Base-by-base conservation (phyloP, 2,888 invertebrate species). In the Chrysomela aeneicollis region DNA sequence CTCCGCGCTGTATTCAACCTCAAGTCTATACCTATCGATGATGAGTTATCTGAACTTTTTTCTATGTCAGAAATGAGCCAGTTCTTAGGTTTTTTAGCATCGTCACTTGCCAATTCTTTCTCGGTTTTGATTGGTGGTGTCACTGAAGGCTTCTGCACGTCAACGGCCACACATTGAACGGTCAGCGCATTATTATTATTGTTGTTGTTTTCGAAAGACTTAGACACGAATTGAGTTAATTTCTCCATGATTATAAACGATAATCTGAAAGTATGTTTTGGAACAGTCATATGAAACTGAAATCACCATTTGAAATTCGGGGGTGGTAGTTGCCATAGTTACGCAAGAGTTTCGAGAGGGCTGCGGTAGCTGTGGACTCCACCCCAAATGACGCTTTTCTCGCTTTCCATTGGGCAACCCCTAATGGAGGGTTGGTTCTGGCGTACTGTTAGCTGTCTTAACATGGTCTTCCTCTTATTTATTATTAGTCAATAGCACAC, bases 211-310 rank as follows among this genome's bases (percentile, higher is more conserved):
- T 91, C 91, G 83, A 94, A 91, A 68, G 93, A 93, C 85, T 93
- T 93, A 78, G 92, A 92, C 80, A 94, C 94, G 86, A 94, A 94
- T 86, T 93, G 92, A 79, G 94, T 92, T 83, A 94, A 88, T 86
- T 94, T 92, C 86, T 94, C 94, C 94, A 94, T 94, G 74, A 76
- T 75, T 75, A 77, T 74, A 73, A 73, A 67, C 67, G 74, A 74
- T 76, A 74, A 75, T 76, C 74, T 75, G 81, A 83, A 57, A 73
- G 72, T 72, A 76, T 76, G 71, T 76, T 78, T 77, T 75, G 73
- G 71, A 76, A 72, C 71, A 76, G 74, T 77, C 77, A 78, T 78
- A 78, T 78, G 78, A 71, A 74, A 74, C 73, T 75, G 75, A 69
- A 74, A 79, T 78, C 78, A 79, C 78, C 78, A 79, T 78, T 77